Evolutionary conservation across 2,888 invertebrate species (phyloP), one percentile per base, ranked within the genome.

Genomic region (Amphipoea lucens): DNA sequence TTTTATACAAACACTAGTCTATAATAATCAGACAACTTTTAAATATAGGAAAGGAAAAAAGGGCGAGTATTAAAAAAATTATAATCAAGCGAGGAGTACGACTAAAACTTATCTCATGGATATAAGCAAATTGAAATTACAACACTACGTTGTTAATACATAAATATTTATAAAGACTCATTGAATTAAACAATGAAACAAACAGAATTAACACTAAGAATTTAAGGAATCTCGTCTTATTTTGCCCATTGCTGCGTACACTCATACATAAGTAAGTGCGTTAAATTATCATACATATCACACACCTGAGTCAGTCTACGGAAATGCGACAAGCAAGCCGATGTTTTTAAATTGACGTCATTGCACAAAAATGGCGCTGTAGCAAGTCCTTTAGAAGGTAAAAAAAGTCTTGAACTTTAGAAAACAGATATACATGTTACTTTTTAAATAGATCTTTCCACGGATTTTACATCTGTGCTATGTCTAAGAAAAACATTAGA

Each of bases 281-380:
- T 68, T 74, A 48, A 78, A 78, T 85, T 75, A 79, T 72, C 78
- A 86, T 79, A 76, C 63, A 66, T 76, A 79, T 71, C 54, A 63
- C 71, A 76, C 48, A 68, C 76, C 74, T 82, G 87, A 87, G 42
- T 81, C 77, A 84, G 73, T 78, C 51, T 65, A 84, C 68, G 84
- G 76, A 86, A 84, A 87, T 71, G 79, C 60, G 62, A 70, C 74
- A 73, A 73, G 74, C 74, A 70, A 70, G 76, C 4, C 7, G 62
- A 45, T 74, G 73, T 74, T 79, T 74, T 71, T 83, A 60, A 74
- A 78, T 45, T 71, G 81, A 74, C 73, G 68, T 76, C 78, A 76
- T 81, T 81, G 67, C 65, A 68, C 67, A 71, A 81, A 81, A 87
- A 84, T 73, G 76, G 71, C 54, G 6, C 4, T 68, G 48, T 40